A percentile compares a stretch with the other conserved stretches of the same genome.
Evolutionary conservation across 2,888 invertebrate species (phyloP).

Genomic region (Drosophila neoperkinsi): DNA sequence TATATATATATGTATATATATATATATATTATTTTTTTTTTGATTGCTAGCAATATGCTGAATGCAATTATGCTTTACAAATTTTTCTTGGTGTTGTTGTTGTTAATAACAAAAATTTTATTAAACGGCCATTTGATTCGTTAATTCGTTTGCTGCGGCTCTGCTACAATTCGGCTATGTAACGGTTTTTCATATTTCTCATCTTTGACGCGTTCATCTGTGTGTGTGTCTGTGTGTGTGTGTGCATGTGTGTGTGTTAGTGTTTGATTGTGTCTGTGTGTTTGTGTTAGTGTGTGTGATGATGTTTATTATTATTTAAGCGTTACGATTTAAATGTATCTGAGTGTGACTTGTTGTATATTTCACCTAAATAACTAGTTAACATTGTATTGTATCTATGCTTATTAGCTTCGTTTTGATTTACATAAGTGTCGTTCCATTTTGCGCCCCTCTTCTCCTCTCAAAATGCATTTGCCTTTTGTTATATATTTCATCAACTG

Average conservation of each 20-base stretch:
- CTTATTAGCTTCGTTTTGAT: conserved; percentile 74
- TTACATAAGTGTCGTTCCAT: conserved; percentile 65
- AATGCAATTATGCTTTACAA: conserved; percentile 65
- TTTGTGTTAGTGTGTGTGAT: conserved; percentile 18
- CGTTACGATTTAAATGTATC: conserved; percentile 66
- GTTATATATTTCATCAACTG: conserved; percentile 40
- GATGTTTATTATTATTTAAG: conserved; percentile 31
- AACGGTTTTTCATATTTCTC: conserved; percentile 54
- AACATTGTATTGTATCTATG: conserved; percentile 78
- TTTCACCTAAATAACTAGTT: conserved; percentile 85
- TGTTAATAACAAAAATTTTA: conserved; percentile 65
- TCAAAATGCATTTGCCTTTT: conserved; percentile 54
- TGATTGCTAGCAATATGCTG: conserved; percentile 51
- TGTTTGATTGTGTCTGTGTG: conserved; percentile 28
- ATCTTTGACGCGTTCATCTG: conserved; percentile 51
- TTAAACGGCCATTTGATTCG: conserved; percentile 62
- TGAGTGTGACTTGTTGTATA: conserved; percentile 82
- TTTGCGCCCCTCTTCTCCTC: conserved; percentile 34
- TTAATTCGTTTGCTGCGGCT: conserved; percentile 64
- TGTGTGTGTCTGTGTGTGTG: conserved; percentile 31
- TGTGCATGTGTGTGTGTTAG: conserved; percentile 25
- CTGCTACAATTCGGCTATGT: conserved; percentile 65
- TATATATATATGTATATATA: conserved; percentile 38
- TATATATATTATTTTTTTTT: conserved; percentile 30
- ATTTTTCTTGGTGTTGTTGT: conserved; percentile 30